phyloP scores from a whole-genome alignment of 2,797 vertebrate species.

The Naso thynnoides region DNA sequence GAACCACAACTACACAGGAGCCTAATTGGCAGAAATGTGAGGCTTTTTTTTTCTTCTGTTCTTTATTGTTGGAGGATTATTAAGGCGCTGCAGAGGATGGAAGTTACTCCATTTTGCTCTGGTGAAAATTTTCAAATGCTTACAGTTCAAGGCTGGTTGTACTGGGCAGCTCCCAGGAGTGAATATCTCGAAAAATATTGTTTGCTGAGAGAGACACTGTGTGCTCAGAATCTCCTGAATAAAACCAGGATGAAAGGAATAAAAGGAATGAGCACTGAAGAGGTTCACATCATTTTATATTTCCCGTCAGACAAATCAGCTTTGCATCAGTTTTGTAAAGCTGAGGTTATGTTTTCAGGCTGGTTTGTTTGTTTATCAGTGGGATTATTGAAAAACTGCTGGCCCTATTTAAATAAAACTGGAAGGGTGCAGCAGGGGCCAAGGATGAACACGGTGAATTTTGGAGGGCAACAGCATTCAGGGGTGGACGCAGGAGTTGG shows the following conservation, averaged over 20 bases:
- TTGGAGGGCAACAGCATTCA: too few relatives aligned
- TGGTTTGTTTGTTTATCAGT: too few relatives aligned
- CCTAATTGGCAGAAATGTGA: not conserved
- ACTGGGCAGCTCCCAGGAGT: constrained; percentile 15
- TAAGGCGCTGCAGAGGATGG: not conserved
- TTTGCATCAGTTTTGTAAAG: not conserved
- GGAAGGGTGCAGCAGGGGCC: too few relatives aligned
- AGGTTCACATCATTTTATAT: not conserved
- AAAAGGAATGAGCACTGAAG: not conserved
- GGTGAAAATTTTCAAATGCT: constrained; percentile 9
- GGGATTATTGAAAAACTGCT: too few relatives aligned
- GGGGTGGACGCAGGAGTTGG: too few relatives aligned
- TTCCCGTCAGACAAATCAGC: not conserved
- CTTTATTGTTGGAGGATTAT: not conserved
- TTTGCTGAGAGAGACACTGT: not conserved
- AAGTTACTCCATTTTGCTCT: constrained; percentile 16
- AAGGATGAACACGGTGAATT: too few relatives aligned
- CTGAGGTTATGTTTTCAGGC: too few relatives aligned
- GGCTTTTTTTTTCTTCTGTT: not conserved
- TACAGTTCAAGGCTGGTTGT: constrained; percentile 27
- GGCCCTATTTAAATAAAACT: too few relatives aligned
- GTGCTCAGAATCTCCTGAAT: constrained; percentile 4
- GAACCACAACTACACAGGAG: not conserved
- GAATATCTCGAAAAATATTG: not conserved
- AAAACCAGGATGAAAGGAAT: not conserved